Evolutionary conservation across 2,888 invertebrate species (phyloP), one percentile per base, ranked within the genome.

Genomic region (Helleia helle): DNA sequence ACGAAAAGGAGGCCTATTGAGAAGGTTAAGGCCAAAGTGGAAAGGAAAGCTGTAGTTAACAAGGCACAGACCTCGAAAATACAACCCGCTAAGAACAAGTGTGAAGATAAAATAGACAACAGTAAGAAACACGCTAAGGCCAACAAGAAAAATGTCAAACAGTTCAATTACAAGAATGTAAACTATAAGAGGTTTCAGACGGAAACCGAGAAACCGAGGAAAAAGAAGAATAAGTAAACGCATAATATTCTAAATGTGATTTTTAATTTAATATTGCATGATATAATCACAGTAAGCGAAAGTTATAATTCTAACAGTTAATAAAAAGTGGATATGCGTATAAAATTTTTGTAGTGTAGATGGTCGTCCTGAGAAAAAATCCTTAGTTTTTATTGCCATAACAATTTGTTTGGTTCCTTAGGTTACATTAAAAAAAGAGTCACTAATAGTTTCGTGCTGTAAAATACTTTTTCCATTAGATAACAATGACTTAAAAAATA

Each of bases 101-200:
- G n/a, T n/a, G 22, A 37, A 6, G 38, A 30, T 22, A 43, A 27
- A 22, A 24, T 13, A 22, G 39, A 9, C 25, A 38, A 13, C 34
- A 41, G 43, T 27, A 40, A 45, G 13, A 42, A 42, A 8, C 46
- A 41, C 27, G 38, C 31, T 14, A 47, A 53, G 39, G 15, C 17
- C 4, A 47, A 48, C 13, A 57, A 48, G 17, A 50, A 47, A 36
- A 42, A 41, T 30, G 49, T 56, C 0, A 62, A 62, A 40, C 58
- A 65, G 0, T 66, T 49, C 46, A 52, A 52, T 12, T 76, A 77
- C 46, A 71, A 69, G 43, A 66, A 68, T 36, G 56, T 58, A 0
- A 65, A 75, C 47, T 77, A 72, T 45, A 69, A 55, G 41, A 75
- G 71, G 59, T 76, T 75, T 44, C 63, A 58, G 42, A 64, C 64